A percentile compares a stretch with the other conserved stretches of the same genome.
Conservation (phyloP, 1,140 invertebrate species). For the Helicoverpa zea region DNA sequence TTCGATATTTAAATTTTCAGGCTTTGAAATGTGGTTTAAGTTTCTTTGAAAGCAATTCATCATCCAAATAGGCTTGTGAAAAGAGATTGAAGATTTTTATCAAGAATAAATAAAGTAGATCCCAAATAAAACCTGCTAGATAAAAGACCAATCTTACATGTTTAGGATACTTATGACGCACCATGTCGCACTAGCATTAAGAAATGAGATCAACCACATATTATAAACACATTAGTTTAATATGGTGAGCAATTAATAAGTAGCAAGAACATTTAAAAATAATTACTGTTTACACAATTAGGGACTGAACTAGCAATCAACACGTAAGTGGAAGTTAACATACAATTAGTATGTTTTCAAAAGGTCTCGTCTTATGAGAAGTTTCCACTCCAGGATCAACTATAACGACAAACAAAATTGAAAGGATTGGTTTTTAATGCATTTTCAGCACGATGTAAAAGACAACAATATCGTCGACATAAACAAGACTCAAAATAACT, state of each 20-base stretch:
- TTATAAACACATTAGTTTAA: constrained; percentile 47
- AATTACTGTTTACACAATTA: constrained; percentile 51
- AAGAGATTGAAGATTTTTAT: too few species aligned
- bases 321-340: constrained; percentile 69
- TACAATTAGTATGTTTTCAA: constrained; percentile 78
- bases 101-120: too few species aligned
- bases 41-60: not conserved
- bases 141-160: not conserved
- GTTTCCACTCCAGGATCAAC: constrained; percentile 61
- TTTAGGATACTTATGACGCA: constrained; percentile 11
- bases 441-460: too few species aligned
- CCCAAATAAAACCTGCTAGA: too few species aligned
- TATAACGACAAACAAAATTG: not conserved
- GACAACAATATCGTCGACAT: not conserved
- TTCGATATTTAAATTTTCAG: not conserved
- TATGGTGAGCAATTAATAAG: constrained; percentile 36
- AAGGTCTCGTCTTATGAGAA: constrained; percentile 69
- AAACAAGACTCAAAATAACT: too few species aligned
- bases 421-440: not conserved
- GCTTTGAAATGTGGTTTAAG: not conserved
- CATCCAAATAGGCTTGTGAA: too few species aligned
- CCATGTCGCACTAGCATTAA: not conserved
- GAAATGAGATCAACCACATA: constrained; percentile 38
- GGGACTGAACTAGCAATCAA: constrained; percentile 27
- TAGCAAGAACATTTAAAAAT: constrained; percentile 44